These are phyloP conservation scores for Leguminivora glycinivorella DNA, from an alignment of 1,140 invertebrate species.

Conservation along the genomic window DNA sequence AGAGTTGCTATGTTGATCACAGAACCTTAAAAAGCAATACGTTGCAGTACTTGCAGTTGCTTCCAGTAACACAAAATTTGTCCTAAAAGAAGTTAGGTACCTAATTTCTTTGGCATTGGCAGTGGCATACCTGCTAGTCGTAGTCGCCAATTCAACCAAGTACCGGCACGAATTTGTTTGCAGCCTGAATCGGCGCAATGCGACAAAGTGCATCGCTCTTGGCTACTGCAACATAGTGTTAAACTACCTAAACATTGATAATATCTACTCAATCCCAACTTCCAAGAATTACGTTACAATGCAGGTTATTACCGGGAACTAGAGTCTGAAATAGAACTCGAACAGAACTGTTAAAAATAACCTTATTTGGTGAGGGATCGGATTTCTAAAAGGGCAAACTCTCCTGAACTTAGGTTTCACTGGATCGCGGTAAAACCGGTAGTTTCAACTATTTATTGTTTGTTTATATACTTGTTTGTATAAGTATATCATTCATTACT, in stretches of 20 bases:
- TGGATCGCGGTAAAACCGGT: no score
- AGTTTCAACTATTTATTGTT: no score
- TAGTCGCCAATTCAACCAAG: neutral
- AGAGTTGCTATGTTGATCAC: no score
- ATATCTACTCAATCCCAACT: neutral
- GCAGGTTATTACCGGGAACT: conserved; percentile 1
- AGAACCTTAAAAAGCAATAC: no score
- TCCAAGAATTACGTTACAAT: neutral
- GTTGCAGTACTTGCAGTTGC: no score
- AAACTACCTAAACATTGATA: neutral
- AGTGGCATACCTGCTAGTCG: neutral
- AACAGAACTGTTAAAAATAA: conserved; percentile 5
- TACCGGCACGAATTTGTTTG: neutral
- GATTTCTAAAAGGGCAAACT: neutral
- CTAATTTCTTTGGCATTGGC: neutral
- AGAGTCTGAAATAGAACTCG: neutral
- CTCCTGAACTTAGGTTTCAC: neutral
- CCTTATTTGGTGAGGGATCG: neutral
- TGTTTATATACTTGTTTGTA: no score
- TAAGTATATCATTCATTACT: no score
- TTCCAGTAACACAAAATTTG: no score
- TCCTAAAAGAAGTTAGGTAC: no score
- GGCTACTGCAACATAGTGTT: neutral
- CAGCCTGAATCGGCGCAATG: neutral
- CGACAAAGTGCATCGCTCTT: neutral